Conservation (phyloP, 2,113 vertebrate genomes). For the Tretioscincus oriximinensis region DNA sequence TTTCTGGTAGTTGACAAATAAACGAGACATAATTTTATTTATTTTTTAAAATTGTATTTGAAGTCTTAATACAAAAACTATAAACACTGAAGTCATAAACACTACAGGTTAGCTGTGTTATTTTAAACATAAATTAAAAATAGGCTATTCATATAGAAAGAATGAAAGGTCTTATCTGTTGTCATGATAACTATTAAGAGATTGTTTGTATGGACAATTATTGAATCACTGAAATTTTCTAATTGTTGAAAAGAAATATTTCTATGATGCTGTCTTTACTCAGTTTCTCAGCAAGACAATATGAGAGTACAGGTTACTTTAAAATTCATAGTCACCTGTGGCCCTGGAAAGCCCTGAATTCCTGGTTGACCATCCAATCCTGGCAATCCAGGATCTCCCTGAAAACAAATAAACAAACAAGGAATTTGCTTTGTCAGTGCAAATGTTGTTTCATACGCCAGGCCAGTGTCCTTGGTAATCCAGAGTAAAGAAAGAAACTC, state of each 20-base stretch:
- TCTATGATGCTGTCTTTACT: not conserved
- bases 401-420: accelerated
- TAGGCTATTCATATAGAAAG: no score
- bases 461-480: not conserved
- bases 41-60: no score
- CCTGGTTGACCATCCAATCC: conserved; percentile 83
- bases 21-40: no score
- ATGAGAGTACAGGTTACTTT: not conserved
- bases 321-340: conserved; percentile 72
- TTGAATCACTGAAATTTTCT: not conserved
- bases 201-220: no score
- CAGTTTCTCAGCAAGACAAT: not conserved
- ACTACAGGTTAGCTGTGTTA: no score
- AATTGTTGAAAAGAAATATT: not conserved
- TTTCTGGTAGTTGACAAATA: no score
- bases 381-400: conserved; percentile 71
- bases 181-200: no score
- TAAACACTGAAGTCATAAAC: no score
- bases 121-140: no score
- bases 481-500: not conserved
- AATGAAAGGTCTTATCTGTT: no score
- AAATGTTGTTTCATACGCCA: not conserved
- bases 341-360: conserved; percentile 83
- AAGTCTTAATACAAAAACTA: no score
- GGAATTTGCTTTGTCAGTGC: not conserved